These are phyloP conservation scores for Rotaria macrura DNA, from an alignment of 2,888 invertebrate species.

Conservation along the genomic window DNA sequence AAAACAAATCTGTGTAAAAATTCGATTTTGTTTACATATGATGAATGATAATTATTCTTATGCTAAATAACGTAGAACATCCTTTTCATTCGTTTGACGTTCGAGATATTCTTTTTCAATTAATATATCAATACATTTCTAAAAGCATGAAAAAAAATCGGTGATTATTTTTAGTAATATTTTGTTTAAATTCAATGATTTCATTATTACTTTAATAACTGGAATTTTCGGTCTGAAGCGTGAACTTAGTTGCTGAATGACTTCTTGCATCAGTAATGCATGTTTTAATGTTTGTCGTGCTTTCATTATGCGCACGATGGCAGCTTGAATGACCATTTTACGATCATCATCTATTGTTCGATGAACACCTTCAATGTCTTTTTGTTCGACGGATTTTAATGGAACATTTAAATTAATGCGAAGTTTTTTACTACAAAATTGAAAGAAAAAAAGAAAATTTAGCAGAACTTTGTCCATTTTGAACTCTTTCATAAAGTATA, in stretches of 20 bases:
- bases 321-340: conserved; percentile 78
- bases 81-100: conserved; percentile 28
- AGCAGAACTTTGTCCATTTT: too few relatives aligned
- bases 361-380: conserved; percentile 92
- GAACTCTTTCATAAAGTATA: too few relatives aligned
- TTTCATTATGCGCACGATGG: conserved; percentile 70
- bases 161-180: too few relatives aligned
- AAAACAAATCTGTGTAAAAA: not conserved
- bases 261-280: conserved; percentile 86
- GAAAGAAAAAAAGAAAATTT: too few relatives aligned
- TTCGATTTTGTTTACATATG: not conserved
- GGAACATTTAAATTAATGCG: conserved; percentile 95
- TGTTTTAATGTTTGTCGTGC: conserved; percentile 83
- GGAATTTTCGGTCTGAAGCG: conserved; percentile 94
- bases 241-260: conserved; percentile 81
- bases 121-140: conserved; percentile 34
- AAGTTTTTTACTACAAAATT: conserved; percentile 70
- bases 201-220: conserved; percentile 69
- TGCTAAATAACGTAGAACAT: conserved; percentile 27
- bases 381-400: conserved; percentile 87
- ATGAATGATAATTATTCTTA: not conserved
- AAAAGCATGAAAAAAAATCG: not conserved
- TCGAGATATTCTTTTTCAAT: conserved; percentile 34
- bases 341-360: conserved; percentile 98
- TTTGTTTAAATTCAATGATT: not conserved